Evolutionary conservation across 2,113 vertebrate genomes (phyloP).

Genomic region (Thunnus maccoyii): DNA sequence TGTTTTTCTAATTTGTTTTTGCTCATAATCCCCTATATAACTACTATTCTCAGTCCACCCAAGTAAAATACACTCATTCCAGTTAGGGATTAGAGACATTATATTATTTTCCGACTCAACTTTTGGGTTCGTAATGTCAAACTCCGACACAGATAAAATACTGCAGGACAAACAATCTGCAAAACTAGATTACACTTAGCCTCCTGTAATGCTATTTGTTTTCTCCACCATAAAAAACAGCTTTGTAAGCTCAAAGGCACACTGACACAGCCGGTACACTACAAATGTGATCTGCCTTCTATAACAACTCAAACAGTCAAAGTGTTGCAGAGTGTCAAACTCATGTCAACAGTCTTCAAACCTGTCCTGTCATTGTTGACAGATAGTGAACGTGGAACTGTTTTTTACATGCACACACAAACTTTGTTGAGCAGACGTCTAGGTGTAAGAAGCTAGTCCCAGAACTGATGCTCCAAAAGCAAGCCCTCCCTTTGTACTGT

Average conservation of each 20-base stretch:
- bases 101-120: background rate
- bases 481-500: conserved; percentile 1
- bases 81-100: background rate
- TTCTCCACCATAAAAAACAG: background rate
- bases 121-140: background rate
- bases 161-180: background rate
- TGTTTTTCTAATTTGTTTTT: background rate
- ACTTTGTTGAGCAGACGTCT: conserved; percentile 6
- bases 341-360: conserved; percentile 17
- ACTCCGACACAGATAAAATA: background rate
- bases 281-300: background rate
- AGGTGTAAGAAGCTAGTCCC: conserved; percentile 15
- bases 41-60: background rate
- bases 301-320: background rate
- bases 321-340: conserved; percentile 2
- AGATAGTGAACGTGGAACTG: background rate
- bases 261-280: background rate
- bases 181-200: too few relatives aligned
- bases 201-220: background rate
- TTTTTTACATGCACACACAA: background rate
- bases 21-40: background rate
- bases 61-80: background rate
- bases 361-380: background rate
- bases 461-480: conserved; percentile 30
- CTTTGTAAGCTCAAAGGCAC: background rate